Evolutionary conservation across 2,888 invertebrate species (phyloP), one percentile per base, ranked within the genome.

Genomic region (Eretmocerus hayati): DNA sequence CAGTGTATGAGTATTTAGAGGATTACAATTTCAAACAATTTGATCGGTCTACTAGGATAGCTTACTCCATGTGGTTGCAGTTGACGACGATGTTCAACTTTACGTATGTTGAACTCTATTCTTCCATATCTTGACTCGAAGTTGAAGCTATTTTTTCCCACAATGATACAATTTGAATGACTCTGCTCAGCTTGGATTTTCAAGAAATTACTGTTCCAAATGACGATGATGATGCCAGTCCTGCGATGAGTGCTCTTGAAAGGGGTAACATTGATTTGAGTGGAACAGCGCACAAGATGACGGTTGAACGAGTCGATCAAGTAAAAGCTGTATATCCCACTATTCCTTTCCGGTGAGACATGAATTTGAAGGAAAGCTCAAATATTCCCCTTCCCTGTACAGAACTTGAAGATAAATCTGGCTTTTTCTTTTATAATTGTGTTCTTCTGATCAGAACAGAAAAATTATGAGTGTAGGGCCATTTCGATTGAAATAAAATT

Each of bases 61-160:
- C 33, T 5, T 60, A 55, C 38, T 46, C 33, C 8, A 30, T 56
- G 21, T 36, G 54, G 30, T 46, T 47, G 9, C 56, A 58, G 41
- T 36, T 58, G 4, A 44, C 50, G 8, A 51, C 58, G 11, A 54
- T 57, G 19, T 60, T 56, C 42, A 60, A 60, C 52, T 59, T 59
- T 26, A 58, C 53, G 58, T 45, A 47, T 46, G 56, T 21, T 19
- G n/a, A 9, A 15, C n/a, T 42, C 11, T 15, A 9, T 26, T 26
- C n/a, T n/a, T n/a, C n/a, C n/a, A n/a, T n/a, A n/a, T n/a, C n/a
- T n/a, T n/a, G n/a, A n/a, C n/a, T n/a, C n/a, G n/a, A n/a, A n/a
- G n/a, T n/a, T n/a, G n/a, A n/a, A n/a, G n/a, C n/a, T n/a, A n/a
- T n/a, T n/a, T n/a, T n/a, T n/a, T n/a, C n/a, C n/a, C n/a, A n/a